Evolutionary conservation across 2,797 vertebrate species (phyloP).

Genomic region (Bovichtus variegatus): DNA sequence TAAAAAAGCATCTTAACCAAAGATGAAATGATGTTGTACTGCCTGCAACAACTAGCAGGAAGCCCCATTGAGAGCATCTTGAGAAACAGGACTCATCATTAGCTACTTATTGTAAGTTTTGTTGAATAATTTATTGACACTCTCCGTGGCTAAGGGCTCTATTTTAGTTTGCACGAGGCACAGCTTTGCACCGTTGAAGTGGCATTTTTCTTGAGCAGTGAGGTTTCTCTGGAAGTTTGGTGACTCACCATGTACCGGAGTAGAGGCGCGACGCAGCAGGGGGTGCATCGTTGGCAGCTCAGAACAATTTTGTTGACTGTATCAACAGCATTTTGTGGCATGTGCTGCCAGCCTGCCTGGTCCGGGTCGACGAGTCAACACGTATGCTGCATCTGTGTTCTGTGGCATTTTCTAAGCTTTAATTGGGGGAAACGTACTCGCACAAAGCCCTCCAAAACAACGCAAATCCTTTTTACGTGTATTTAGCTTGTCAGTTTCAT

Average conservation of each 20-base stretch:
- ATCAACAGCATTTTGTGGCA: not conserved
- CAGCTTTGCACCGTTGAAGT: slow-evolving; percentile 1
- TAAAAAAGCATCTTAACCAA: slow-evolving; percentile 11
- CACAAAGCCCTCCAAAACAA: slow-evolving; percentile 6
- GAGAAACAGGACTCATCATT: not conserved
- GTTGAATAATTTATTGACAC: slow-evolving; percentile 15
- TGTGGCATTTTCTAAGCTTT: not conserved
- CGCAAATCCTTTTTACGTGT: not conserved
- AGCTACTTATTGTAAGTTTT: not conserved
- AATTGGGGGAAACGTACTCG: slow-evolving; percentile 18
- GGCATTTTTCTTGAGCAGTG: slow-evolving; percentile 10
- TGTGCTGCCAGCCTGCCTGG: not conserved
- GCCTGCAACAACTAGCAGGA: not conserved
- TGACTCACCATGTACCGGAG: slow-evolving; percentile 27
- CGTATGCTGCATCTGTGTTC: not conserved
- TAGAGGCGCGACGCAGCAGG: not conserved
- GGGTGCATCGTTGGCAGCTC: not conserved
- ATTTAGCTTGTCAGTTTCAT: slow-evolving; percentile 58
- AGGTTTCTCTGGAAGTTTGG: slow-evolving; percentile 26
- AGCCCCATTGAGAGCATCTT: not conserved
- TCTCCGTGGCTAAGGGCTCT: slow-evolving; percentile 5
- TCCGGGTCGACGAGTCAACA: slow-evolving; percentile 1
- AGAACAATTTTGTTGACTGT: not conserved
- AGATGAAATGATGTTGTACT: not conserved
- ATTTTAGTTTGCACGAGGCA: slow-evolving; percentile 6